Conservation (phyloP, 2,797 vertebrate species). For the Uromys caudimaculatus region DNA sequence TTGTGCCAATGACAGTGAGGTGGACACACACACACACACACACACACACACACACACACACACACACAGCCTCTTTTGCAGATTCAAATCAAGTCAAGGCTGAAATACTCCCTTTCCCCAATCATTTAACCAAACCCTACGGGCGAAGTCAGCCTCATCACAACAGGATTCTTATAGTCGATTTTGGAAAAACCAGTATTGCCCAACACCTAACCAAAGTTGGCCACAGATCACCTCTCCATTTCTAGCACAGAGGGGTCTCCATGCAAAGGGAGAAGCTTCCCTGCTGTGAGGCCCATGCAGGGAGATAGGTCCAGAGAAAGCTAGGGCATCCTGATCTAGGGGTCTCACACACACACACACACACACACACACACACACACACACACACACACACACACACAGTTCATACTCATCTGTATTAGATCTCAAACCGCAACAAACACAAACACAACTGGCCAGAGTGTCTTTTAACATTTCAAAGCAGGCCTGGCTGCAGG, state of each 20-base stretch:
- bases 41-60: background rate
- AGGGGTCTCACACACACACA: background rate
- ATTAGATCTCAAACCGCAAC: background rate
- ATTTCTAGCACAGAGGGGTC: background rate
- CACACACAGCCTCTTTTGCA: background rate
- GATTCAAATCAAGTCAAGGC: background rate
- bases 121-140: background rate
- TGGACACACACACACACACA: background rate
- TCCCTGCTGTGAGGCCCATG: background rate
- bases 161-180: background rate
- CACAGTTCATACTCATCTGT: fast-evolving
- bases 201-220: background rate
- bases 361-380: background rate
- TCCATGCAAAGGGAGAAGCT: fast-evolving
- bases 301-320: background rate
- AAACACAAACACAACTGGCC: background rate
- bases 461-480: background rate
- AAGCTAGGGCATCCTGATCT: fast-evolving
- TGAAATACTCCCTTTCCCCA: background rate
- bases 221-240: background rate
- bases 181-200: background rate
- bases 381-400: too few relatives aligned
- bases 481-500: background rate
- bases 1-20: fast-evolving
- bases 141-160: background rate